Conservation (phyloP, 37 sponge, comb jelly and placozoan genomes). For the Ianthella basta region DNA sequence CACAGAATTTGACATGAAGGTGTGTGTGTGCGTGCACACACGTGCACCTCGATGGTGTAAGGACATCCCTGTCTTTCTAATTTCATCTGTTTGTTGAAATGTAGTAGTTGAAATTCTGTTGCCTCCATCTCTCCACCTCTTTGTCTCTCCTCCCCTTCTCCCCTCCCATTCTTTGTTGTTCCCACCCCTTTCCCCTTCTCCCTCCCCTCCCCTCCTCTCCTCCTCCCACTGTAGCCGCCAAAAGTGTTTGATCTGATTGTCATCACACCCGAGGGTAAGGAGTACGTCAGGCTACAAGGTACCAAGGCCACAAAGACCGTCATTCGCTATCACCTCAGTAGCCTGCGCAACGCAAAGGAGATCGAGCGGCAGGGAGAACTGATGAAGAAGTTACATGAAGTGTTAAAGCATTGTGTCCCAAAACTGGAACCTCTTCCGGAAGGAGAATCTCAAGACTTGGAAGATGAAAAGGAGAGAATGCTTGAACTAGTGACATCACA, state of each 20-base stretch:
- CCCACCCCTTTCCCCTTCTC: too few species aligned
- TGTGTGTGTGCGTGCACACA: background rate
- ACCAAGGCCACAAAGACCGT: background rate
- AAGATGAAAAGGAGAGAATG: background rate
- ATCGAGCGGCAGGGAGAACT: conserved; percentile 16
- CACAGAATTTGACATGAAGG: background rate
- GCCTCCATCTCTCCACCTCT: too few species aligned
- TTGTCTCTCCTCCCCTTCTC: too few species aligned
- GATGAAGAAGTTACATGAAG: conserved; percentile 4
- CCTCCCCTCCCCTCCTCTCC: too few species aligned
- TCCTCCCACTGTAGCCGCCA: background rate
- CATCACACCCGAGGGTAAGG: conserved; percentile 2
- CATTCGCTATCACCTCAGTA: background rate
- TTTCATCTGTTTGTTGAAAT: too few species aligned
- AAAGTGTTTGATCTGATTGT: background rate
- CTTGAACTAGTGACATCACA: background rate
- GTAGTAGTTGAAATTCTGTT: too few species aligned
- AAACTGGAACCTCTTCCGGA: background rate
- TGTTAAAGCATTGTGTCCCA: background rate
- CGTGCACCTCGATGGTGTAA: background rate
- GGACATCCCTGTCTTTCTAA: too few species aligned
- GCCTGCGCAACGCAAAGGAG: background rate
- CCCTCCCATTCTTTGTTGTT: too few species aligned
- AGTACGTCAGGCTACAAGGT: background rate
- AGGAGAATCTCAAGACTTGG: background rate